A percentile compares a stretch with the other conserved stretches of the same genome.
Evolutionary conservation across 2,888 invertebrate genomes (phyloP).

Genomic region (Drosophila paramelanica): DNA sequence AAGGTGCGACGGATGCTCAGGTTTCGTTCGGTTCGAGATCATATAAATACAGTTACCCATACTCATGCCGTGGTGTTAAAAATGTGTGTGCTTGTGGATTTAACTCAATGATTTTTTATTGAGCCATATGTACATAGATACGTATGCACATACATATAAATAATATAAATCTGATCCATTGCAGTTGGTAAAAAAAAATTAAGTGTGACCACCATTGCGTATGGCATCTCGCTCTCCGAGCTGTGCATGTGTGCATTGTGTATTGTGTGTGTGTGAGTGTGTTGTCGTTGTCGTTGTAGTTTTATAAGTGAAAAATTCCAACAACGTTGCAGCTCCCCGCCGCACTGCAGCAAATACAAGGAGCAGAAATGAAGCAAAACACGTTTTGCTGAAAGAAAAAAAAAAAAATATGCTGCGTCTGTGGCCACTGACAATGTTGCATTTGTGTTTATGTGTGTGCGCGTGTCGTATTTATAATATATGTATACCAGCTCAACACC

Average conservation of each 20-base stretch:
- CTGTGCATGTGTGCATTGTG: constrained; percentile 20
- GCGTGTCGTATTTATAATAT: constrained; percentile 53
- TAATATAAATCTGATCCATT: constrained; percentile 23
- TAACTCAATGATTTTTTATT: constrained; percentile 11
- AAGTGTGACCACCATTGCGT: constrained; percentile 41
- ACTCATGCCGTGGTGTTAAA: constrained; percentile 17
- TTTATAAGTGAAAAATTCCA: constrained; percentile 80
- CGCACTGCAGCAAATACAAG: constrained; percentile 60
- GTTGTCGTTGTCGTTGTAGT: constrained; percentile 68
- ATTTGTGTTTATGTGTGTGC: constrained; percentile 60
- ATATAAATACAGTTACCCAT: constrained; percentile 38
- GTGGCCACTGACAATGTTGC: constrained; percentile 59
- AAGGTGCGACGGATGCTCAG: constrained; percentile 67
- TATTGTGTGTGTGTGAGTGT: constrained; percentile 34
- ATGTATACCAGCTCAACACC: constrained; percentile 49
- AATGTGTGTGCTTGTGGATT: constrained; percentile 20
- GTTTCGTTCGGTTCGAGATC: constrained; percentile 45
- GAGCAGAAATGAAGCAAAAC: constrained; percentile 77
- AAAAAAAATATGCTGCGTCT: constrained; percentile 70
- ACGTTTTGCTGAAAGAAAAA: constrained; percentile 66
- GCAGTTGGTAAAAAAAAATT: constrained; percentile 40
- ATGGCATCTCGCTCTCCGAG: constrained; percentile 27
- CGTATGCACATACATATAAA: constrained; percentile 4
- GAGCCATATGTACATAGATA: constrained; percentile 11
- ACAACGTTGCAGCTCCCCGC: constrained; percentile 66